These are phyloP conservation scores for Nezara viridula DNA, from an alignment of 2,888 invertebrate species.

Conservation along the genomic window DNA sequence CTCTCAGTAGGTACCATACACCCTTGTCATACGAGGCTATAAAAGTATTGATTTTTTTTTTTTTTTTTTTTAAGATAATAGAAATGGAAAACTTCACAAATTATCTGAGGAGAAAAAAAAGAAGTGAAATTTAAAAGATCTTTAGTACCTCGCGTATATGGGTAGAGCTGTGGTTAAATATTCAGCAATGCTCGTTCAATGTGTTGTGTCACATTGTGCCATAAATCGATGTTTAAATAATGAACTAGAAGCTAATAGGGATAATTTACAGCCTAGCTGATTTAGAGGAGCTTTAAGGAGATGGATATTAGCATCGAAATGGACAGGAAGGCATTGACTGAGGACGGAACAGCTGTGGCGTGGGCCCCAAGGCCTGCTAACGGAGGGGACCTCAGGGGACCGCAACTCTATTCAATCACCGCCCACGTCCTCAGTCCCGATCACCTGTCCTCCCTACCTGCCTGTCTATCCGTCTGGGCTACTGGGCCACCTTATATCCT, in stretches of 20 bases:
- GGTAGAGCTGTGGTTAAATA: not conserved
- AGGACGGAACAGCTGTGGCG: not conserved
- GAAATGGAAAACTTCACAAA: too few relatives aligned
- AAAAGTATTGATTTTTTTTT: too few relatives aligned
- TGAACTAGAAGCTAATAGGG: conserved; percentile 17
- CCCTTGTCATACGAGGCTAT: too few relatives aligned
- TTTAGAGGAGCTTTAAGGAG: conserved; percentile 1
- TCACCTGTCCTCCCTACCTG: not conserved
- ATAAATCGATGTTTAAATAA: conserved; percentile 15
- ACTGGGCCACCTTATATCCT: too few relatives aligned
- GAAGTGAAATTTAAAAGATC: not conserved
- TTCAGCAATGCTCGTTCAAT: conserved; percentile 1
- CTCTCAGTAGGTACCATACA: too few relatives aligned
- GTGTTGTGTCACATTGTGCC: not conserved
- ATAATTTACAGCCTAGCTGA: conserved; percentile 10
- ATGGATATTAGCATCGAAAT: conserved; percentile 18
- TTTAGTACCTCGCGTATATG: not conserved
- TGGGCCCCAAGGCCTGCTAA: not conserved
- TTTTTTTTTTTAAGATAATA: too few relatives aligned
- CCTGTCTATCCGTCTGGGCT: too few relatives aligned
- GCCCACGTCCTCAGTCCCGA: not conserved
- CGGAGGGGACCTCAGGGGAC: not conserved
- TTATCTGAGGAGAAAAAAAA: not conserved
- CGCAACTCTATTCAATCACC: not conserved
- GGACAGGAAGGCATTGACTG: not conserved